Conservation (phyloP, 2,797 vertebrate species). For the Brachymystax lenok region DNA sequence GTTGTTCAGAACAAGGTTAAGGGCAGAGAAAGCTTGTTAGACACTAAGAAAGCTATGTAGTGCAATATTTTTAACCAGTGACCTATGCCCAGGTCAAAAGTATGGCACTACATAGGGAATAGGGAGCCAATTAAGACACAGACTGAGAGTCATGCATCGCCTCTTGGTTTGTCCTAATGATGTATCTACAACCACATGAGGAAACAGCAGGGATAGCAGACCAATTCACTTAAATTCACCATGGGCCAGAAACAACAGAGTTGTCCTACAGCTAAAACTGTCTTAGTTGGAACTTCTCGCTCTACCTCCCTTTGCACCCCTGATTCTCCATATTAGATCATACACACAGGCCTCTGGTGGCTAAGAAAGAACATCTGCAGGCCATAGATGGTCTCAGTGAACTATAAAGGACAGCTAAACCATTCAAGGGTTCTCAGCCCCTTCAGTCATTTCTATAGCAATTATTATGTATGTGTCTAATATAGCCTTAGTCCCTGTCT, state of each 20-base stretch:
- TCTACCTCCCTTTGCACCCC: constrained; percentile 15
- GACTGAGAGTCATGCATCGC: neutral
- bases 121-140: neutral
- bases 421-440: neutral
- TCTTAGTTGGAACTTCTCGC: constrained; percentile 28
- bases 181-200: neutral
- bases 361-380: neutral
- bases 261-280: constrained; percentile 9
- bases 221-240: constrained; percentile 1
- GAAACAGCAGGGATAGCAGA: neutral
- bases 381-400: neutral
- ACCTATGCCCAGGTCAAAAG: neutral
- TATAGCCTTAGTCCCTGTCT: neutral
- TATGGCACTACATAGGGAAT: neutral
- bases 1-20: no score
- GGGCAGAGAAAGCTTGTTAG: no score
- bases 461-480: neutral
- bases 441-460: neutral
- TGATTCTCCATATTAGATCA: constrained; percentile 33
- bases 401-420: neutral
- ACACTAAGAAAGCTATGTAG: neutral
- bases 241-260: constrained; percentile 10
- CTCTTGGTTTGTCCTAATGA: neutral
- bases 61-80: neutral
- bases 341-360: constrained; percentile 12